phyloP scores from a whole-genome alignment of 2,888 invertebrate genomes.

The Imbricaverruca yamaguchii region DNA sequence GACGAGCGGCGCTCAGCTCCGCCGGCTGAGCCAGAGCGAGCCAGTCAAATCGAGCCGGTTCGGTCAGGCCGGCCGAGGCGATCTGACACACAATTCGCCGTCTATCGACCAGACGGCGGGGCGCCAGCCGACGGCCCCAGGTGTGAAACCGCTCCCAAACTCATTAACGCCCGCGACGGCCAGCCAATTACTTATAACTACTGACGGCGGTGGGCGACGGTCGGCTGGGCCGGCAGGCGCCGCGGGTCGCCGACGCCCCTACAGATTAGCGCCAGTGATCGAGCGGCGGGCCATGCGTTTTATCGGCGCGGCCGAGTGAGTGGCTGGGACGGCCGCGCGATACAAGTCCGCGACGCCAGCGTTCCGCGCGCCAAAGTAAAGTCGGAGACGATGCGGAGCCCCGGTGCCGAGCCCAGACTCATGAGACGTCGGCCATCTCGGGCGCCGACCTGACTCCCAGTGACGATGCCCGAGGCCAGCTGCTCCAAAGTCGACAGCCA shows the following conservation, averaged over 20 bases:
- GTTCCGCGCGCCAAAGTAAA: neutral
- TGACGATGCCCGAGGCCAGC: too few relatives aligned
- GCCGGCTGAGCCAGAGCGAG: too few relatives aligned
- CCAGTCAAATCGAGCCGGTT: too few relatives aligned
- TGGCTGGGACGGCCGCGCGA: neutral
- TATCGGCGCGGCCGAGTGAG: neutral
- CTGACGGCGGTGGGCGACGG: neutral
- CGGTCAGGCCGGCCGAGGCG: too few relatives aligned
- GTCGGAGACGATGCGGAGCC: too few relatives aligned
- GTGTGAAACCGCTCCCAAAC: conserved; percentile 12
- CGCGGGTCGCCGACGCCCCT: neutral
- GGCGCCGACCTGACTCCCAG: too few relatives aligned
- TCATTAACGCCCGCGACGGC: neutral
- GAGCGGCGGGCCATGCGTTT: neutral
- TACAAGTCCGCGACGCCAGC: neutral
- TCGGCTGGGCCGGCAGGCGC: neutral
- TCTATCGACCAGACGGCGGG: neutral
- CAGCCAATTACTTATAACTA: conserved; percentile 8
- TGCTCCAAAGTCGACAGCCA: too few relatives aligned
- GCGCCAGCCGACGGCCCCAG: neutral
- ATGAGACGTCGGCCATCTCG: too few relatives aligned
- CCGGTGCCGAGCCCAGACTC: too few relatives aligned
- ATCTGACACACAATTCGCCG: too few relatives aligned
- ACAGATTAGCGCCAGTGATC: neutral
- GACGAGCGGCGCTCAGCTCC: too few relatives aligned